These are phyloP conservation scores for Cuniculus paca DNA, from an alignment of 2,797 vertebrate species.

Conservation along the genomic window DNA sequence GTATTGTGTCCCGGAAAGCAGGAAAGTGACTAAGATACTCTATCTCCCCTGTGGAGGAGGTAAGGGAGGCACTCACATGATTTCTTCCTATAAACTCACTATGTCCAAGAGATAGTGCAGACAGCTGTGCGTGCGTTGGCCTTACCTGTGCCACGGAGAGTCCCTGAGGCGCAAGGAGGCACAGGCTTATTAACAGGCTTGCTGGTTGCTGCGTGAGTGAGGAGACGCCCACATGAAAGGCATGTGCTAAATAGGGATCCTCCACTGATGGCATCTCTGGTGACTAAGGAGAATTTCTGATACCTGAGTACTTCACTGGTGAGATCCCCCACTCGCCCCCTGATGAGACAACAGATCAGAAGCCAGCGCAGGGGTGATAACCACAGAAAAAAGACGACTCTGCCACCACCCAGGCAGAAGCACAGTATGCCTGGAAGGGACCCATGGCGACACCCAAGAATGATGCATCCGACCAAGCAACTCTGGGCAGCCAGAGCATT, in stretches of 20 bases:
- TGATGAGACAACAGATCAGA: not conserved
- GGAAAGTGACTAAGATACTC: not conserved
- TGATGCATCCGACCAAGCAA: not conserved
- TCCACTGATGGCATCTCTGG: not conserved
- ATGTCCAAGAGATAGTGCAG: not conserved
- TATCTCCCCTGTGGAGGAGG: not conserved
- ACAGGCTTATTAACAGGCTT: not conserved
- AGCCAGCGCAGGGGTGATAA: not conserved
- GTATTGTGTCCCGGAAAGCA: not conserved
- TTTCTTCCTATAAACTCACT: not conserved
- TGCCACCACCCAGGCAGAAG: not conserved
- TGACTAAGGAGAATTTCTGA: not conserved
- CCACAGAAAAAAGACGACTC: not conserved
- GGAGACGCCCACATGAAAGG: not conserved
- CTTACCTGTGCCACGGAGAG: not conserved
- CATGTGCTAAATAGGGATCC: not conserved
- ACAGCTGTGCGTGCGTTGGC: not conserved
- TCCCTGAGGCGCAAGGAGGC: not conserved
- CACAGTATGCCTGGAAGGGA: not conserved
- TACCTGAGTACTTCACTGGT: not conserved
- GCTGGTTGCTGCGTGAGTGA: not conserved
- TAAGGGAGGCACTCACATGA: not conserved
- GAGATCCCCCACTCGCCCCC: not conserved
- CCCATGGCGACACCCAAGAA: not conserved
- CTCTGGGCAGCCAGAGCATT: not conserved